Evolutionary conservation across 2,113 vertebrate species (phyloP).

Genomic region (Pachypanchax playfairii): DNA sequence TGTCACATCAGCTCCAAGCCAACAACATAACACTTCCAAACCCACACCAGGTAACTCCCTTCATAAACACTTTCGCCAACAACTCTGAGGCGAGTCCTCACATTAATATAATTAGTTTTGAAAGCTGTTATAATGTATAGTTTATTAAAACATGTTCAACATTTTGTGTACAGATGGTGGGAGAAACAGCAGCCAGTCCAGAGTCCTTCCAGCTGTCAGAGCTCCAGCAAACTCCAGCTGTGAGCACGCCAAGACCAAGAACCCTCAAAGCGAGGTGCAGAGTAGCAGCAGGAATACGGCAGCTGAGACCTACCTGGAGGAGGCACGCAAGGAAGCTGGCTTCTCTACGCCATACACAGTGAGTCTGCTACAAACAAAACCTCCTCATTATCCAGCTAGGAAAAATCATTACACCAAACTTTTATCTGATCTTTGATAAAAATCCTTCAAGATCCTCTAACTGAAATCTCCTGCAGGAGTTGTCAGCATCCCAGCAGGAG

Average conservation of each 20-base stretch:
- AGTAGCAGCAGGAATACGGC: constrained; percentile 68
- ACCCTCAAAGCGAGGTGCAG: constrained; percentile 33
- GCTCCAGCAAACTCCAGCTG: constrained; percentile 63
- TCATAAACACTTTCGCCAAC: neutral
- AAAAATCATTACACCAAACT: neutral
- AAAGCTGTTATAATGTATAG: too few relatives aligned
- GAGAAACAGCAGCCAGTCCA: constrained; percentile 44
- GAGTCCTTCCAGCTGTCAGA: constrained; percentile 69
- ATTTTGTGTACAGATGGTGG: constrained; percentile 65
- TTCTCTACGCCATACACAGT: constrained; percentile 79
- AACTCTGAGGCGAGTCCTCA: neutral
- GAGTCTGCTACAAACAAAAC: too few relatives aligned
- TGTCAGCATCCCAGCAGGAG: constrained; percentile 84
- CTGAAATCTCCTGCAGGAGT: constrained; percentile 72
- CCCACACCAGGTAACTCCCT: constrained; percentile 56
- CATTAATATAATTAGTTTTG: neutral
- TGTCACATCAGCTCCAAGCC: constrained; percentile 21
- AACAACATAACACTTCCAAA: constrained; percentile 52
- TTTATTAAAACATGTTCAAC: neutral
- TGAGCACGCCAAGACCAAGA: constrained; percentile 54
- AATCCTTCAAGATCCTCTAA: neutral
- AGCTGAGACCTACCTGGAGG: constrained; percentile 79
- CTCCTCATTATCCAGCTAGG: too few relatives aligned
- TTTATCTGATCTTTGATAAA: too few relatives aligned
- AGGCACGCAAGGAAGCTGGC: constrained; percentile 78